A percentile compares a stretch with the other conserved stretches of the same genome.
phyloP scores from a whole-genome alignment of 2,113 vertebrate species.

The Xiphophorus maculatus region DNA sequence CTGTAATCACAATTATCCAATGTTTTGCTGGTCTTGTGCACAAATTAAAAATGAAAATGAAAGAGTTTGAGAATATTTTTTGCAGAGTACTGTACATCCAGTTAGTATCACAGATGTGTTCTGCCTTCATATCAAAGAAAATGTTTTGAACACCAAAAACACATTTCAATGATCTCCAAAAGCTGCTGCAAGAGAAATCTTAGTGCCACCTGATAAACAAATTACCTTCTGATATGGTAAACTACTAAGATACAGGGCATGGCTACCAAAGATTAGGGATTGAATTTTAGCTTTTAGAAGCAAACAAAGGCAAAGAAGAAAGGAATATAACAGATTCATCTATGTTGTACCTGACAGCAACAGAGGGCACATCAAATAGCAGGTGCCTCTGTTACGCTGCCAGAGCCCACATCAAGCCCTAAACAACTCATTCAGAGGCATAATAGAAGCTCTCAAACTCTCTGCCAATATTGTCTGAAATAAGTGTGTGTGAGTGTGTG shows the following conservation, averaged over 20 bases:
- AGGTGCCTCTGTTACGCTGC: conserved; percentile 61
- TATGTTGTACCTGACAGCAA: conserved; percentile 57
- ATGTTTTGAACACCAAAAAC: background rate
- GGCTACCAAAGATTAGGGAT: conserved; percentile 29
- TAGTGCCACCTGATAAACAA: conserved; percentile 45
- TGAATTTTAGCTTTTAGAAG: conserved; percentile 46
- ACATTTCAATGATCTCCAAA: background rate
- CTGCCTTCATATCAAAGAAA: background rate
- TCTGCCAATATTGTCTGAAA: conserved; percentile 54
- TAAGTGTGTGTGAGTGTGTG: conserved; percentile 30
- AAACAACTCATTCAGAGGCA: conserved; percentile 63
- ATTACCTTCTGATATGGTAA: conserved; percentile 44
- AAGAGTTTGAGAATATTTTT: too few species aligned
- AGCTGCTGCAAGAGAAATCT: conserved; percentile 11
- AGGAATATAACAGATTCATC: conserved; percentile 41
- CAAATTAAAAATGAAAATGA: too few species aligned
- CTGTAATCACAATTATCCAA: too few species aligned
- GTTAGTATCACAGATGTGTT: conserved; percentile 4
- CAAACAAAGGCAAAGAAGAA: conserved; percentile 59
- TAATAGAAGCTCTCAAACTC: conserved; percentile 67
- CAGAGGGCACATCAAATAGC: conserved; percentile 62
- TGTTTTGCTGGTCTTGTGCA: too few species aligned
- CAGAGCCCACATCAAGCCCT: conserved; percentile 62
- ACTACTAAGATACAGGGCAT: conserved; percentile 27
- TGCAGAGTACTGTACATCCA: background rate